These are phyloP conservation scores for Cheilosia grossa DNA, from an alignment of 2,888 invertebrate species.

Conservation along the genomic window DNA sequence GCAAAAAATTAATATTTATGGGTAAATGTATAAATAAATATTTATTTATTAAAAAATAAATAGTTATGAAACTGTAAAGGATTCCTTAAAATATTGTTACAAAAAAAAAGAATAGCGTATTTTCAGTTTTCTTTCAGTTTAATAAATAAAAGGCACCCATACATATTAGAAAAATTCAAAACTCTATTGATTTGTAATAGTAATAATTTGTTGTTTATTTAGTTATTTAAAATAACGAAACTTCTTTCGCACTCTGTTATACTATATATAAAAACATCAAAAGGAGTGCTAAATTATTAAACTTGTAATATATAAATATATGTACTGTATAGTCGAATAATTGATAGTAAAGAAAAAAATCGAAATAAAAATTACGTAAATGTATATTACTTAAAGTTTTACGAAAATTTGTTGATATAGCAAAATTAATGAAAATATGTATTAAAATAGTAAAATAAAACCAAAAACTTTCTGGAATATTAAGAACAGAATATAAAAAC, in stretches of 20 bases:
- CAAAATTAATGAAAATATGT: slow-evolving; percentile 24
- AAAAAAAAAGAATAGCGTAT: neutral
- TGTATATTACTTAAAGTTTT: slow-evolving; percentile 33
- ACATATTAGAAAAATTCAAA: neutral
- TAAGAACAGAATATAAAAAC: neutral
- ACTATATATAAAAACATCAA: neutral
- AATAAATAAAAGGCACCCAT: neutral
- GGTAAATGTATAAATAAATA: too few species aligned
- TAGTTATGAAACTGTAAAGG: too few species aligned
- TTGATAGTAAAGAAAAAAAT: slow-evolving; percentile 4
- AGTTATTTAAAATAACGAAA: neutral
- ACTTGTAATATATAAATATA: slow-evolving; percentile 16
- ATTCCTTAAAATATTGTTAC: too few species aligned
- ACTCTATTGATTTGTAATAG: neutral
- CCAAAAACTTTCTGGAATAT: slow-evolving; percentile 26
- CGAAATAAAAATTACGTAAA: neutral
- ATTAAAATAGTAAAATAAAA: slow-evolving; percentile 35
- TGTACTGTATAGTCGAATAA: slow-evolving; percentile 4
- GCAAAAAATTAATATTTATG: too few species aligned
- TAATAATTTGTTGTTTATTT: neutral
- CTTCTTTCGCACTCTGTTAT: neutral
- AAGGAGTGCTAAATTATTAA: neutral
- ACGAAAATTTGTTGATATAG: slow-evolving; percentile 39
- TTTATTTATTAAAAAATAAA: too few species aligned
- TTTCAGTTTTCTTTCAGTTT: neutral